Conservation (phyloP, 1,140 invertebrate species). For the Acromyrmex heyeri region DNA sequence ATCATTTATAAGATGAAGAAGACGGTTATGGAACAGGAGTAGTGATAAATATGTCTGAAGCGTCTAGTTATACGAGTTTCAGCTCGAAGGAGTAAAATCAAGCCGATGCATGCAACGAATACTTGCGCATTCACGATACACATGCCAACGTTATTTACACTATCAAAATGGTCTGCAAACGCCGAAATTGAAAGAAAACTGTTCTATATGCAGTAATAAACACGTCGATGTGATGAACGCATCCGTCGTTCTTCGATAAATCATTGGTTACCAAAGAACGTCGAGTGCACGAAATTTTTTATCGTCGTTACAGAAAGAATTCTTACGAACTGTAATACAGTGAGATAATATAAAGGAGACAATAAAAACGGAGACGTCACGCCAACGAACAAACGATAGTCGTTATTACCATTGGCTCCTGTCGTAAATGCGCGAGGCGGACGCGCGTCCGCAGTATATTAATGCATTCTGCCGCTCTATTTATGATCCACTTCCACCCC, state of each 20-base stretch:
- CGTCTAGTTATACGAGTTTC: conserved; percentile 60
- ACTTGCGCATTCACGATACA: neutral
- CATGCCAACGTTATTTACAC: conserved; percentile 8
- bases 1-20: conserved; percentile 74
- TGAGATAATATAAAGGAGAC: conserved; percentile 52
- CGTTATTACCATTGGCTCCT: conserved; percentile 59
- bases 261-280: conserved; percentile 46
- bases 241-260: conserved; percentile 52
- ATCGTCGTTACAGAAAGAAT: neutral
- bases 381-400: conserved; percentile 70
- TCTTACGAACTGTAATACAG: conserved; percentile 10
- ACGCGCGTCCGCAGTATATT: conserved; percentile 55
- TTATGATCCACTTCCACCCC: conserved; percentile 50
- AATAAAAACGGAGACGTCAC: conserved; percentile 72
- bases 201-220: neutral
- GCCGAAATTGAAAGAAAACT: conserved; percentile 10
- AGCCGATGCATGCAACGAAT: conserved; percentile 38
- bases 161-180: conserved; percentile 22
- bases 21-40: conserved; percentile 72
- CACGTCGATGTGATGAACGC: neutral
- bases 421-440: conserved; percentile 63
- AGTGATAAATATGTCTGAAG: conserved; percentile 75
- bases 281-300: conserved; percentile 25
- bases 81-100: conserved; percentile 54
- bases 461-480: conserved; percentile 60